phyloP scores from a whole-genome alignment of 35 echinoderm and acorn worm genomes.

The Heliocidaris tuberculata region DNA sequence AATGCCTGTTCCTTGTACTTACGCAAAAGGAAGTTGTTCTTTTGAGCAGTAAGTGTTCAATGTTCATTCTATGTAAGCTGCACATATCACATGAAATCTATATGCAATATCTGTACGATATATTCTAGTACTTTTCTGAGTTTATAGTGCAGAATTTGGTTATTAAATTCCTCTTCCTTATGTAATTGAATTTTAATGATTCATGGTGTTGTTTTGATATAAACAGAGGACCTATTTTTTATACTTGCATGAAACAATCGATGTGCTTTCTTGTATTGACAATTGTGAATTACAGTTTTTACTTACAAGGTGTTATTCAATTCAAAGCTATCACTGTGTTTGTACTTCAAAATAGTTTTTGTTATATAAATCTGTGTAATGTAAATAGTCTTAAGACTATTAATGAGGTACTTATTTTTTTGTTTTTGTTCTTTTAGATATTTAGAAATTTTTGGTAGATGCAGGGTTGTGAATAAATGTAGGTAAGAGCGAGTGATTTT shows the following conservation, averaged over 20 bases:
- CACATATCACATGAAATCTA: neutral
- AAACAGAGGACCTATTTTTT: neutral
- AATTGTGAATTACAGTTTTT: neutral
- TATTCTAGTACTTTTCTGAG: neutral
- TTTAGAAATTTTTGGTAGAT: no score
- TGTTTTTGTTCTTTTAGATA: no score
- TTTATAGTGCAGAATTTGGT: neutral
- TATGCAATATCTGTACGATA: neutral
- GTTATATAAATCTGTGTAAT: no score
- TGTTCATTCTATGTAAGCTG: neutral
- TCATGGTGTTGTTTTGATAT: neutral
- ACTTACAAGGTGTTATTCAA: no score
- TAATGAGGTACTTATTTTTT: no score
- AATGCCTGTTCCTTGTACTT: neutral
- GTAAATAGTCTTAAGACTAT: no score
- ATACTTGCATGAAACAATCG: neutral
- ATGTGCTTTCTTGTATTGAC: neutral
- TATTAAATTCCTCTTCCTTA: neutral
- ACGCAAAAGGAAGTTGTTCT: neutral
- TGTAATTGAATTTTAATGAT: neutral
- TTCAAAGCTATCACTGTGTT: no score
- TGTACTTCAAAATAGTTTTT: no score
- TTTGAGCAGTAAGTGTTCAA: neutral
- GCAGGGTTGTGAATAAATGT: no score
- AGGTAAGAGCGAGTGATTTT: no score